phyloP scores from a whole-genome alignment of 2,113 vertebrate species.

The Mustela nigripes region DNA sequence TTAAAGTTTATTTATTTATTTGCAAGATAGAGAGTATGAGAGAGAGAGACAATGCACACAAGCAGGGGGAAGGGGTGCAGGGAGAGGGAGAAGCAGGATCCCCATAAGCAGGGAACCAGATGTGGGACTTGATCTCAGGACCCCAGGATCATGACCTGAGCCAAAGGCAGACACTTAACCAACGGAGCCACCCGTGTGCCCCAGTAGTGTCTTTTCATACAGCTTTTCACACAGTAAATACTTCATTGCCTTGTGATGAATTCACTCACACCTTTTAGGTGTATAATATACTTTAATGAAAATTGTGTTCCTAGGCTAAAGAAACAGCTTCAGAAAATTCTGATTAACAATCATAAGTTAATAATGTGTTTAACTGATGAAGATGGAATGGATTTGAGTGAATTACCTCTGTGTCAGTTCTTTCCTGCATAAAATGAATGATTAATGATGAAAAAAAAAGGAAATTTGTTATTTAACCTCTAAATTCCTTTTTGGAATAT shows the following conservation, averaged over 20 bases:
- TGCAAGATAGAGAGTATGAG: too few species aligned
- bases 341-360: conserved; percentile 16
- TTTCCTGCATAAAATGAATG: conserved; percentile 23
- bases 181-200: too few species aligned
- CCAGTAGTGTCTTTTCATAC: not conserved
- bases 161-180: too few species aligned
- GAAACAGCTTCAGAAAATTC: conserved; percentile 57
- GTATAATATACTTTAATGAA: conserved; percentile 33
- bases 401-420: not conserved
- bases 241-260: not conserved
- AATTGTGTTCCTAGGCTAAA: conserved; percentile 31
- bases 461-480: conserved; percentile 27
- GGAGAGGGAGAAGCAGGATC: too few species aligned
- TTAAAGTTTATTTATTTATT: too few species aligned
- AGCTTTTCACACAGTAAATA: not conserved
- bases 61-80: too few species aligned
- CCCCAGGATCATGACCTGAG: too few species aligned
- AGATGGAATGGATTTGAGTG: not conserved
- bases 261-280: not conserved
- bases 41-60: too few species aligned
- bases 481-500: not conserved
- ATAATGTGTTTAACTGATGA: conserved; percentile 30
- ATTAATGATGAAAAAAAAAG: not conserved
- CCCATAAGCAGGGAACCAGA: too few species aligned
- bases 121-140: too few species aligned